Percentiles rank a stretch among this genome's conserved stretches.
These are phyloP conservation scores for Acronicta psi DNA, from an alignment of 2,888 invertebrate species.

Conservation along the genomic window DNA sequence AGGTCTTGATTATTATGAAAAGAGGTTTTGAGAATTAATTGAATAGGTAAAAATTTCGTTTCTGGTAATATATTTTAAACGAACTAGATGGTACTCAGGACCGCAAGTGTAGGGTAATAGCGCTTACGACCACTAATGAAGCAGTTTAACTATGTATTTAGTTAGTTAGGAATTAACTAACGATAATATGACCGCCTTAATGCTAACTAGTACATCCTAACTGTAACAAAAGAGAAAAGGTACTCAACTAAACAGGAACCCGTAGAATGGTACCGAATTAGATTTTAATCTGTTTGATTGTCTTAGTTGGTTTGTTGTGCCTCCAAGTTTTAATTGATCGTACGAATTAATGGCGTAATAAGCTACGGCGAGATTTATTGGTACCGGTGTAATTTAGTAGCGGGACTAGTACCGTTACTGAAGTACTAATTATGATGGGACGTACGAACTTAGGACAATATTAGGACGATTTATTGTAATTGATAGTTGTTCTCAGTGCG, in stretches of 20 bases:
- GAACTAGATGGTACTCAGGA: too few relatives aligned
- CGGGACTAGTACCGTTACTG: background rate
- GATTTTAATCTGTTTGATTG: conserved; percentile 64
- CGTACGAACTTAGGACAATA: conserved; percentile 22
- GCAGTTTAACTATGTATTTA: too few relatives aligned
- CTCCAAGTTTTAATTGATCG: conserved; percentile 62
- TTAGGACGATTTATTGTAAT: conserved; percentile 28
- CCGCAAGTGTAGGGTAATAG: too few relatives aligned
- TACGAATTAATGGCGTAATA: conserved; percentile 49
- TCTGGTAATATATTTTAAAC: too few relatives aligned
- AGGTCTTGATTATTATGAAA: too few relatives aligned
- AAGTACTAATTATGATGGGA: conserved; percentile 21
- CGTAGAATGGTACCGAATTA: conserved; percentile 49
- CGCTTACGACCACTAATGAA: too few relatives aligned
- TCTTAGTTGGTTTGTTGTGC: conserved; percentile 42
- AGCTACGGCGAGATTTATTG: conserved; percentile 48
- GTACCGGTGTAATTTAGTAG: conserved; percentile 13
- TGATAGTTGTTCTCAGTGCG: conserved; percentile 6
- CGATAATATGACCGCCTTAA: background rate
- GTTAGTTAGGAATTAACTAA: too few relatives aligned
- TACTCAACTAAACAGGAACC: conserved; percentile 17
- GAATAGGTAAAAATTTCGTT: too few relatives aligned
- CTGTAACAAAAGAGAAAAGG: conserved; percentile 17
- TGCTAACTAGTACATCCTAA: background rate
- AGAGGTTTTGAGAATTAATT: too few relatives aligned